phyloP scores from a whole-genome alignment of 2,113 vertebrate species.

The Zapornia atra region DNA sequence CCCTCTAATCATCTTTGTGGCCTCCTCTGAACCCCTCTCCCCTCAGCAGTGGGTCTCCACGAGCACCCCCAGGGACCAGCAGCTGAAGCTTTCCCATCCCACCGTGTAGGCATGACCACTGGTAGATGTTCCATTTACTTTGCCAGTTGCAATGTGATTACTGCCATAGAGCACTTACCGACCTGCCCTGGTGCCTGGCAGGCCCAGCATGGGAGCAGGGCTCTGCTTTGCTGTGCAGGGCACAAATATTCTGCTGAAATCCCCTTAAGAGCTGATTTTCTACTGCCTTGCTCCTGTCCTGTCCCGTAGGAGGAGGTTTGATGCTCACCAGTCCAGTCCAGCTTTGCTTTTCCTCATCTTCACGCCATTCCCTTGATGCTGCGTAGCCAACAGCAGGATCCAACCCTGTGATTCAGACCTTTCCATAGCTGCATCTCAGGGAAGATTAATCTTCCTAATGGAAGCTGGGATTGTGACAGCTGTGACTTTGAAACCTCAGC shows the following conservation, averaged over 20 bases:
- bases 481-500: background rate
- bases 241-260: background rate
- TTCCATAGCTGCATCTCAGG: background rate
- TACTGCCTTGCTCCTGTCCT: background rate
- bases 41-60: background rate
- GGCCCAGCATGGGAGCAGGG: background rate
- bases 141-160: background rate
- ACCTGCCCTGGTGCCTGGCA: background rate
- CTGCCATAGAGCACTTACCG: background rate
- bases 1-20: too few relatives aligned
- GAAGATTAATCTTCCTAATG: constrained; percentile 17
- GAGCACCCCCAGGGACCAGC: background rate
- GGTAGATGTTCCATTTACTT: background rate
- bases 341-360: background rate
- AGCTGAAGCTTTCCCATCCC: background rate
- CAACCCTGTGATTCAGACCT: constrained; percentile 13
- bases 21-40: too few relatives aligned
- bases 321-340: background rate
- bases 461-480: background rate
- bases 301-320: background rate
- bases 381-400: background rate
- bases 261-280: background rate
- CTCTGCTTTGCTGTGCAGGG: background rate
- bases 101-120: rapidly evolving
- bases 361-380: rapidly evolving